Conservation (phyloP, 2,113 vertebrate species). For the Pseudopodoces humilis region DNA sequence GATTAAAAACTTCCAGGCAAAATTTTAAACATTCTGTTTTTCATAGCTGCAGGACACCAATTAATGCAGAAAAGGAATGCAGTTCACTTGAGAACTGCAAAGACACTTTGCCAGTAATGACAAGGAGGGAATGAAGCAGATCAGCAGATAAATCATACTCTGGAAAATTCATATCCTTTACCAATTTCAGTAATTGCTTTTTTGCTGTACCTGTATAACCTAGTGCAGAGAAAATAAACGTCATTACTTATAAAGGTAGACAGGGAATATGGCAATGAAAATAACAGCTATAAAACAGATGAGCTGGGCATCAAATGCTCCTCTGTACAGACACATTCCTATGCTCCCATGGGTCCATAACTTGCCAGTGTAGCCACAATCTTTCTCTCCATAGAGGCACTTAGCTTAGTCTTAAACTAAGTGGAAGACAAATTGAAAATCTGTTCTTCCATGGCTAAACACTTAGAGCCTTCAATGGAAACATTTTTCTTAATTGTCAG, state of each 20-base stretch:
- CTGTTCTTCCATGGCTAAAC: background rate
- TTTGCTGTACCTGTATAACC: background rate
- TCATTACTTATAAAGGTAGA: background rate
- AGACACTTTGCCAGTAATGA: background rate
- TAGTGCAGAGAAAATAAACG: background rate
- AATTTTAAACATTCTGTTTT: background rate
- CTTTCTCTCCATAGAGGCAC: background rate
- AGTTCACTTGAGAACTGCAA: background rate
- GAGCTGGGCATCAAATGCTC: background rate
- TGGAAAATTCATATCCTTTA: constrained; percentile 1
- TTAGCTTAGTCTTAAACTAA: background rate
- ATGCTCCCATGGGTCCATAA: background rate
- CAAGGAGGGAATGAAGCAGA: background rate
- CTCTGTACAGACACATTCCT: background rate
- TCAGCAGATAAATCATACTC: background rate
- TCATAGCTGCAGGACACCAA: background rate
- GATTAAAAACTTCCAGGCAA: background rate
- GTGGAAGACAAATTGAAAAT: background rate
- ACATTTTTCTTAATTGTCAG: background rate
- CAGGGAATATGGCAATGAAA: background rate
- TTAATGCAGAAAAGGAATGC: background rate
- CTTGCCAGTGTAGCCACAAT: background rate
- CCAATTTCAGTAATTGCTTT: background rate
- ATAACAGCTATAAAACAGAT: background rate
- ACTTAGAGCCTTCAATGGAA: background rate